Evolutionary conservation across 2,113 vertebrate species (phyloP), one percentile per base, ranked within the genome.

Genomic region (Vimba vimba): DNA sequence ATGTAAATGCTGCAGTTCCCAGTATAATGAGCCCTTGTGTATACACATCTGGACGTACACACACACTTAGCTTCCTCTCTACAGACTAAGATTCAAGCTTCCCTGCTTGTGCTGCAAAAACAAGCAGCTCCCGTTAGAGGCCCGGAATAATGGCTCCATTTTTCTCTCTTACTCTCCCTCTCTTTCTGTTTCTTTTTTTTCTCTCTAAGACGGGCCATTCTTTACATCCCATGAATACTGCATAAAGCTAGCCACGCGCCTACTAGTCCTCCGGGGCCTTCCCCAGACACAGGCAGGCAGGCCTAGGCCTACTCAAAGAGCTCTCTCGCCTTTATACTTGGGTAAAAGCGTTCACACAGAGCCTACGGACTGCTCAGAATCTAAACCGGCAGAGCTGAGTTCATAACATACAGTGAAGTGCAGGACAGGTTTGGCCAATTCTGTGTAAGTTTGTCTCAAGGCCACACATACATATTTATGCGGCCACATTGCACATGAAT

Each of bases 91-190:
- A 86, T 83, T 79, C 43, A 79, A 30, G 45, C 84, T 69, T 27
- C 47, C 62, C 64, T 79, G 84, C 84, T 79, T 82, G 89, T 84
- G 88, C 83, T 89, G 88, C 79, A 87, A 89, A 82, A 92, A 90
- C 90, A 92, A 94, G 94, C 89, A 91, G 82, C 88, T 90, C 88
- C 91, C 85, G 89, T 92, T 93, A 87, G 87, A 88, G 86, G 87
- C 79, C 21, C 60, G 79, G 89, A 90, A 92, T 93, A 93, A 93
- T 91, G 91, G 92, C 85, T 76, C 89, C 85, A 92, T 93, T 92
- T 92, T 91, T 91, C 92, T 91, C 52, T 86, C 79, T 73, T 45
- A 81, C 66, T 74, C 64, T 84, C 27, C n/a, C 21, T 73, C 50
- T 62, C 27, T 66, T 66, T 62, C 77, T 79, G 9, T 84, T 60